Evolutionary conservation across 2,888 invertebrate species (phyloP).

Genomic region (Deilephila elpenor): DNA sequence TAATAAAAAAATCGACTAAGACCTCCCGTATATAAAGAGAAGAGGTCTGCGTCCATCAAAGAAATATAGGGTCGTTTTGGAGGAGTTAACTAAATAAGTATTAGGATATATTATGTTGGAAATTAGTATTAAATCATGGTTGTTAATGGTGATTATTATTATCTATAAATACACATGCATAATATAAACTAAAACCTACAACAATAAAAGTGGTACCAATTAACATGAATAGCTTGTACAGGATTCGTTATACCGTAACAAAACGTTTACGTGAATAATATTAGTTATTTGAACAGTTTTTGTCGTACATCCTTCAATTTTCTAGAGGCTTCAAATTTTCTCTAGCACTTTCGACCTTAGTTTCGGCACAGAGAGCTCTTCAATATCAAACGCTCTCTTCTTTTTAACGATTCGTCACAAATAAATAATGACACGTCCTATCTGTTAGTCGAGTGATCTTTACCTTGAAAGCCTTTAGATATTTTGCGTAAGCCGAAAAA

Average conservation of each 20-base stretch:
- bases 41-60: too few species aligned
- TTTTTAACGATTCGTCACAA: slow-evolving; percentile 11
- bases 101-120: too few species aligned
- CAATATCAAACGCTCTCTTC: slow-evolving; percentile 19
- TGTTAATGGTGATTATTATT: too few species aligned
- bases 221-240: too few species aligned
- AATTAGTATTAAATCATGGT: too few species aligned
- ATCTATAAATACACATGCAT: too few species aligned
- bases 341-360: slow-evolving; percentile 22
- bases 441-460: slow-evolving; percentile 1
- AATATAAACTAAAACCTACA: too few species aligned
- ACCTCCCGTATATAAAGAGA: too few species aligned
- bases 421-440: slow-evolving; percentile 26
- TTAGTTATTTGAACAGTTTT: background rate
- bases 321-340: slow-evolving; percentile 16
- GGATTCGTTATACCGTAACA: background rate
- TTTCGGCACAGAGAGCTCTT: slow-evolving; percentile 16
- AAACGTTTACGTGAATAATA: background rate
- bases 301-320: background rate
- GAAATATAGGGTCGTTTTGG: too few species aligned
- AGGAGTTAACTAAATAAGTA: too few species aligned
- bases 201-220: too few species aligned
- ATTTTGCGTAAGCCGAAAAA: background rate
- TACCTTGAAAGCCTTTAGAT: slow-evolving; percentile 4
- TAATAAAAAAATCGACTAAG: too few species aligned